Percentiles rank a stretch among this genome's conserved stretches.
Evolutionary conservation across 2,797 vertebrate species (phyloP).

Genomic region (Tadarida brasiliensis): DNA sequence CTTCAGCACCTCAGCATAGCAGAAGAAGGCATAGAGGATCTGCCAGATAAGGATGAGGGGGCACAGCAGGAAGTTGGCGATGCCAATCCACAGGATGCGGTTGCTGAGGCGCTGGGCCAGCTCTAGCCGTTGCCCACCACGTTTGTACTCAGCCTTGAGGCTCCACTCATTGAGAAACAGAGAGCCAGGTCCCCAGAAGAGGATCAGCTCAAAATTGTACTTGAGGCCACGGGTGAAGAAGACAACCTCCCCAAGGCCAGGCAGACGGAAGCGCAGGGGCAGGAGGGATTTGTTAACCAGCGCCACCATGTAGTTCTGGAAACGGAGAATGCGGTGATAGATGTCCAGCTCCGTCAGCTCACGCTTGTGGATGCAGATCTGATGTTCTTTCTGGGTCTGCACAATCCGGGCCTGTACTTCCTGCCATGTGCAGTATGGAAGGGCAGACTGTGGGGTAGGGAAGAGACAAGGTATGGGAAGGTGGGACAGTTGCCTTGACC

Average conservation of each 20-base stretch:
- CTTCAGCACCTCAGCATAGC: slow-evolving; percentile 98
- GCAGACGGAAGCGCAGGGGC: slow-evolving; percentile 95
- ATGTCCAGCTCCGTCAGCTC: slow-evolving; percentile 97
- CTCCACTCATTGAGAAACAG: slow-evolving; percentile 99
- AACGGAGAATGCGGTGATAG: slow-evolving; percentile 98
- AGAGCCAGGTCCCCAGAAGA: slow-evolving; percentile 99
- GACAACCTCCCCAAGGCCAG: slow-evolving; percentile 92
- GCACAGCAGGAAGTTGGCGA: slow-evolving; percentile 97
- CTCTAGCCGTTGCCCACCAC: slow-evolving; percentile 95
- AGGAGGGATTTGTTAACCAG: slow-evolving; percentile 99
- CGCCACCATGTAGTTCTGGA: slow-evolving; percentile 99
- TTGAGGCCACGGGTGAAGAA: slow-evolving; percentile 98
- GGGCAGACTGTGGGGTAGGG: slow-evolving; percentile 88
- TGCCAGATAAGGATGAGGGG: slow-evolving; percentile 99
- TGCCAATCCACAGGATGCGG: slow-evolving; percentile 98
- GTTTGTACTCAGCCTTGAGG: slow-evolving; percentile 96
- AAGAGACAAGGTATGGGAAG: not conserved
- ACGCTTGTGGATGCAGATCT: slow-evolving; percentile 99
- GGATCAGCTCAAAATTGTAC: slow-evolving; percentile 99
- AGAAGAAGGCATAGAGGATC: slow-evolving; percentile 99
- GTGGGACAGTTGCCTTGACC: not conserved
- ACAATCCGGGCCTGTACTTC: slow-evolving; percentile 98
- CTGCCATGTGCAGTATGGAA: slow-evolving; percentile 98
- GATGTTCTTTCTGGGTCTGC: slow-evolving; percentile 99
- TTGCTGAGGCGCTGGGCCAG: slow-evolving; percentile 96